A percentile compares a stretch with the other conserved stretches of the same genome.
phyloP scores from a whole-genome alignment of 2,888 invertebrate genomes.

The Selenia dentaria region DNA sequence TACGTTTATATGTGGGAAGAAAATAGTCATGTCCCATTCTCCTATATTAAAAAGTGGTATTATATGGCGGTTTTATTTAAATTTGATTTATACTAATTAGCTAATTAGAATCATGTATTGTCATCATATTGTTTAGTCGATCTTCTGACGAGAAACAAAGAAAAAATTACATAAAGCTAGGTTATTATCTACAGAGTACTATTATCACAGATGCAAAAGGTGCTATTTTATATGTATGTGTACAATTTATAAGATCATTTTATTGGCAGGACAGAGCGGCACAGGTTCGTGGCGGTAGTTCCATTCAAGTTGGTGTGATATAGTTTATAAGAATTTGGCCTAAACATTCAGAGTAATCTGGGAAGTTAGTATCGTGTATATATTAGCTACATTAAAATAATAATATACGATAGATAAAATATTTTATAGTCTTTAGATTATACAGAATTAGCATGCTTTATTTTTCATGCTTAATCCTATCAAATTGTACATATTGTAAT shows the following conservation, averaged over 20 bases:
- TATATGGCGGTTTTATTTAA: too few species aligned
- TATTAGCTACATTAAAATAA: too few species aligned
- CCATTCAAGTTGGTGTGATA: conserved; percentile 2
- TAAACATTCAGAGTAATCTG: too few species aligned
- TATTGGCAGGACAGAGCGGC: conserved; percentile 16
- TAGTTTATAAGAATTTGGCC: not conserved
- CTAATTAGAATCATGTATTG: too few species aligned
- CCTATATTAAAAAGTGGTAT: conserved; percentile 15
- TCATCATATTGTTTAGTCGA: conserved; percentile 4
- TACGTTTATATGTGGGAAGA: conserved; percentile 26
- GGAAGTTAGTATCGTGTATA: too few species aligned
- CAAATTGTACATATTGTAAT: too few species aligned
- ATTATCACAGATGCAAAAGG: conserved; percentile 34
- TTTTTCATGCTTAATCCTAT: too few species aligned
- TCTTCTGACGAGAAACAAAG: conserved; percentile 32
- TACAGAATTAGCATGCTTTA: too few species aligned
- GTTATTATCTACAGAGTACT: conserved; percentile 35
- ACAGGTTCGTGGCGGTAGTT: conserved; percentile 7
- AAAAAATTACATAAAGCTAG: conserved; percentile 20
- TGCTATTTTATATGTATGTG: conserved; percentile 10
- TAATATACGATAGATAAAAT: too few species aligned
- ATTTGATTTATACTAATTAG: too few species aligned
- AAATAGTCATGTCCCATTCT: conserved; percentile 33
- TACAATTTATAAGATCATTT: conserved; percentile 15
- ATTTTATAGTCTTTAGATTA: too few species aligned